Percentiles rank a stretch among this genome's conserved stretches.
These are phyloP conservation scores for Thelaira solivaga DNA, from an alignment of 2,888 invertebrate species.

Conservation along the genomic window DNA sequence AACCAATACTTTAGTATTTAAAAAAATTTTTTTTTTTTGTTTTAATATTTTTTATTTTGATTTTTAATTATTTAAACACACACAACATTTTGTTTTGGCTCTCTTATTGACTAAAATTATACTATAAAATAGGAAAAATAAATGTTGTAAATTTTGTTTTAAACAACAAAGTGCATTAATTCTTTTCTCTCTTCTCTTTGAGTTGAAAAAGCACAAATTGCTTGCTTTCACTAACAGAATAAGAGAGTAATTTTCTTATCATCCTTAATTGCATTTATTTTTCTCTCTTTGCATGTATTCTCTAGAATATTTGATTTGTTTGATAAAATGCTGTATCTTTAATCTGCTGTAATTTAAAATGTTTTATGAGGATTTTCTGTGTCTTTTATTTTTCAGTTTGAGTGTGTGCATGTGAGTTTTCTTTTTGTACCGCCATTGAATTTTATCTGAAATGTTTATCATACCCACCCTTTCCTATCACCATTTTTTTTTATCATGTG, in stretches of 20 bases:
- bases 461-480: conserved; percentile 59
- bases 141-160: neutral
- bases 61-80: too few species aligned
- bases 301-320: neutral
- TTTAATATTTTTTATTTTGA: too few species aligned
- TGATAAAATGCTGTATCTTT: neutral
- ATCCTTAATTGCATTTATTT: too few species aligned
- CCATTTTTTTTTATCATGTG: neutral
- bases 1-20: too few species aligned
- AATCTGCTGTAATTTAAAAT: conserved; percentile 35
- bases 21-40: too few species aligned
- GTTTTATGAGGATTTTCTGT: conserved; percentile 42
- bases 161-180: neutral
- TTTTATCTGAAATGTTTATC: conserved; percentile 52
- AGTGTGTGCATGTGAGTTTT: neutral
- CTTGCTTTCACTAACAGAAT: neutral
- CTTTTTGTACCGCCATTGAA: neutral
- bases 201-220: too few species aligned
- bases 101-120: conserved; percentile 4
- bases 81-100: too few species aligned
- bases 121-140: neutral
- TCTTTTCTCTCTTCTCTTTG: neutral
- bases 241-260: neutral
- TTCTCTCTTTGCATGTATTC: too few species aligned
- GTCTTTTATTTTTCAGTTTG: neutral